phyloP scores from a whole-genome alignment of 2,113 vertebrate genomes.

The Sylvia atricapilla region DNA sequence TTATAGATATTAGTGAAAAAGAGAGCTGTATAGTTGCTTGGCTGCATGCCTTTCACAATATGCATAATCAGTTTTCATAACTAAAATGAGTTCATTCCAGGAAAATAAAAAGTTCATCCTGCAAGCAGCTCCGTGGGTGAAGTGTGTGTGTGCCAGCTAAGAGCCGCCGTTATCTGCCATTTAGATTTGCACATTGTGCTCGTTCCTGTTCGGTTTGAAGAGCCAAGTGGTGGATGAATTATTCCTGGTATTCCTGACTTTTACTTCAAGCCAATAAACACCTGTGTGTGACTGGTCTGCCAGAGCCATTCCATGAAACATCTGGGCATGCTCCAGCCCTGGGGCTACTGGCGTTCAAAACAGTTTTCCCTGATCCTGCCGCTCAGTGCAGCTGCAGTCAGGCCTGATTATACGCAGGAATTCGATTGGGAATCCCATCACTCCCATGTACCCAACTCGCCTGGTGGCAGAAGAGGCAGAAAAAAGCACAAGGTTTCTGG shows the following conservation, averaged over 20 bases:
- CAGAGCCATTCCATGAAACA: constrained; percentile 12
- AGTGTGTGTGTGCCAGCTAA: neutral
- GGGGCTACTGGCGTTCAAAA: constrained; percentile 20
- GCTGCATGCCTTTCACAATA: neutral
- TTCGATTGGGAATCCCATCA: neutral
- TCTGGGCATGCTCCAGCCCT: constrained; percentile 47
- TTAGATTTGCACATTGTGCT: constrained; percentile 10
- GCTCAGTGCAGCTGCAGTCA: neutral
- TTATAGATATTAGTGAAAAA: neutral
- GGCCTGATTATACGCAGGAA: neutral
- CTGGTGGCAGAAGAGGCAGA: neutral
- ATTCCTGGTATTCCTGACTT: constrained; percentile 36
- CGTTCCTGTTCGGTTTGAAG: neutral
- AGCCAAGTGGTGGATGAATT: constrained; percentile 29
- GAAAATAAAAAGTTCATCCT: neutral
- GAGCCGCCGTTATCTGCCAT: neutral
- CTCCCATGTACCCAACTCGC: neutral
- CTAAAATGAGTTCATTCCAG: neutral
- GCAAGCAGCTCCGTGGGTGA: accelerated
- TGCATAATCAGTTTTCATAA: neutral
- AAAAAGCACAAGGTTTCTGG: neutral
- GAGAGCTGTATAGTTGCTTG: neutral
- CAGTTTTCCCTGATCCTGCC: neutral
- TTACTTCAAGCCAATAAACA: constrained; percentile 58
- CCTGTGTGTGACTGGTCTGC: constrained; percentile 10